These are phyloP conservation scores for Clarias macrocephalus DNA, from an alignment of 2,113 vertebrate genomes.

Conservation along the genomic window DNA sequence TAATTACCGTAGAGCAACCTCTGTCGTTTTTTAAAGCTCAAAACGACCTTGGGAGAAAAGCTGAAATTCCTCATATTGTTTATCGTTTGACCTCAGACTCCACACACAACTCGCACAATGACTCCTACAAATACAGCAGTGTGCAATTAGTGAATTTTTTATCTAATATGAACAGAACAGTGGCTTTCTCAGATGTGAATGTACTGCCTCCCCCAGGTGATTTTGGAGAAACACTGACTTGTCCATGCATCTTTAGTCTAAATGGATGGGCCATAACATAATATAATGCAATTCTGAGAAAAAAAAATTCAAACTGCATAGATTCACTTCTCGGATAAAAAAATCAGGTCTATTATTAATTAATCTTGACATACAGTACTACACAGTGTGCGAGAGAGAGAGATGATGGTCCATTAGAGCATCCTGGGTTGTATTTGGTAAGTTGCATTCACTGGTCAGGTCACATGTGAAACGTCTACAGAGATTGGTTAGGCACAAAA, in stretches of 20 bases:
- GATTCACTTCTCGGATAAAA: background rate
- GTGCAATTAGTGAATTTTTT: background rate
- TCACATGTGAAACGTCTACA: background rate
- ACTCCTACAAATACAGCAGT: background rate
- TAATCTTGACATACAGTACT: background rate
- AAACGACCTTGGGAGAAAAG: background rate
- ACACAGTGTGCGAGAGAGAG: background rate
- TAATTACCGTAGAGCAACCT: slow-evolving; percentile 7
- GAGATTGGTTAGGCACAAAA: background rate
- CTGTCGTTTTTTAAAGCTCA: background rate
- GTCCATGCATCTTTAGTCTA: background rate
- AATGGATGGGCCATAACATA: slow-evolving; percentile 4
- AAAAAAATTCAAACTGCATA: background rate
- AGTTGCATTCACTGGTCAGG: background rate
- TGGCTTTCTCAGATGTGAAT: background rate
- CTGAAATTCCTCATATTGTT: background rate
- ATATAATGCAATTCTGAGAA: background rate
- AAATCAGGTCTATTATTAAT: background rate
- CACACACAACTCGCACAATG: background rate
- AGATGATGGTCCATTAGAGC: background rate
- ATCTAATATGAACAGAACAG: background rate
- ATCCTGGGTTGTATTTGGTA: background rate
- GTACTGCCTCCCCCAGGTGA: slow-evolving; percentile 21
- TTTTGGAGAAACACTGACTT: slow-evolving; percentile 2
- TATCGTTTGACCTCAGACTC: background rate